phyloP scores from a whole-genome alignment of 2,113 vertebrate species.

The Turnix velox region DNA sequence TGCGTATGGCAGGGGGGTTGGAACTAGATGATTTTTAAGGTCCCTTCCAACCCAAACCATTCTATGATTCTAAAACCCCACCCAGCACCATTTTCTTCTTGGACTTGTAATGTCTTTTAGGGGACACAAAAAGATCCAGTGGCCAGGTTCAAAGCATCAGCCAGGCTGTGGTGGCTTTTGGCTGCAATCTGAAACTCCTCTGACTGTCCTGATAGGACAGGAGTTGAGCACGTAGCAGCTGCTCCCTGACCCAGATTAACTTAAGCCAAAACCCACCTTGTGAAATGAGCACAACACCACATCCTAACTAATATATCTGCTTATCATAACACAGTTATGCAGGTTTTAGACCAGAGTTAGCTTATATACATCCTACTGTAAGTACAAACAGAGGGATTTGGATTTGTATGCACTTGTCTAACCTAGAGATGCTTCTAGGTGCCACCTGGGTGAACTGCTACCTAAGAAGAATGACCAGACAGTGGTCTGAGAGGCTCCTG shows the following conservation, averaged over 20 bases:
- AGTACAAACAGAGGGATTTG: neutral
- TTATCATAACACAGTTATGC: neutral
- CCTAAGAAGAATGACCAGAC: neutral
- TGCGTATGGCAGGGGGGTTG: too few species aligned
- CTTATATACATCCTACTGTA: neutral
- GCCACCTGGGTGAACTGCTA: neutral
- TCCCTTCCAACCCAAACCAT: too few species aligned
- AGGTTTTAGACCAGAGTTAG: neutral
- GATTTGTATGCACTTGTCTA: neutral
- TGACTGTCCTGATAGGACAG: too few species aligned
- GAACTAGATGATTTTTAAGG: too few species aligned
- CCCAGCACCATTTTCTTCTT: neutral
- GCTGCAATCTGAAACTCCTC: neutral
- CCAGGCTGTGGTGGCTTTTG: neutral
- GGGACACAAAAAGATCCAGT: neutral
- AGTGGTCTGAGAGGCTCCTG: neutral
- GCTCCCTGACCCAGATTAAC: neutral
- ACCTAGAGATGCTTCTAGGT: neutral
- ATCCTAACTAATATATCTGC: neutral
- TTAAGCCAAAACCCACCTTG: neutral
- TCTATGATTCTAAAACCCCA: too few species aligned
- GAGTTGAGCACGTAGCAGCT: neutral
- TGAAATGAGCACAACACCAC: neutral
- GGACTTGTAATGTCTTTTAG: neutral
- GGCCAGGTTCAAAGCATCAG: neutral